These are phyloP conservation scores for Halictus quadricinctus DNA, from an alignment of 2,888 invertebrate genomes.

Conservation along the genomic window DNA sequence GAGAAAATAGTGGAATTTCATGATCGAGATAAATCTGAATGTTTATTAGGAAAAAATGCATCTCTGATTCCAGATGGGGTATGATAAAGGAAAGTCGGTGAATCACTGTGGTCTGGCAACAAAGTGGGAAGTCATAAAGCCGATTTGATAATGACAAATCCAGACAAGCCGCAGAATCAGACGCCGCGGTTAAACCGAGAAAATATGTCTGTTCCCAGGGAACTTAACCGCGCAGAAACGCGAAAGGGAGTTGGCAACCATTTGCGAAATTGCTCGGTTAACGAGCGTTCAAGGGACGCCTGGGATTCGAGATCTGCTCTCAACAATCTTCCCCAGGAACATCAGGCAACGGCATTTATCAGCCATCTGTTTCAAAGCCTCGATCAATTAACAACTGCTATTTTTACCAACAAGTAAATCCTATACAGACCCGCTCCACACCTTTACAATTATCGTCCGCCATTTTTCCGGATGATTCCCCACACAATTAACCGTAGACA, in stretches of 20 bases:
- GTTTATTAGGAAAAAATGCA: neutral
- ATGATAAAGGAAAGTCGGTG: neutral
- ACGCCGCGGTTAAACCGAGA: conserved; percentile 1
- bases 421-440: neutral
- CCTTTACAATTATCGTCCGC: neutral
- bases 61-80: neutral
- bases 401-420: neutral
- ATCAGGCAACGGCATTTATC: neutral
- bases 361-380: neutral
- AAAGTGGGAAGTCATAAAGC: neutral
- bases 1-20: neutral
- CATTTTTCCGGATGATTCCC: neutral
- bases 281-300: conserved; percentile 23
- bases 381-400: neutral
- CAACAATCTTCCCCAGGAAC: conserved; percentile 9
- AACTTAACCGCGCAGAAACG: conserved; percentile 28
- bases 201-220: conserved; percentile 9
- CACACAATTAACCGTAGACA: neutral
- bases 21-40: neutral
- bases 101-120: neutral
- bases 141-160: neutral
- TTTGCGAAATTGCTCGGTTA: conserved; percentile 38
- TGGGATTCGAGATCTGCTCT: conserved; percentile 9
- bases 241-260: conserved; percentile 28
- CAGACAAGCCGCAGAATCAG: neutral